These are phyloP conservation scores for Phyllotis vaccarum DNA, from an alignment of 2,797 vertebrate genomes.

Conservation along the genomic window DNA sequence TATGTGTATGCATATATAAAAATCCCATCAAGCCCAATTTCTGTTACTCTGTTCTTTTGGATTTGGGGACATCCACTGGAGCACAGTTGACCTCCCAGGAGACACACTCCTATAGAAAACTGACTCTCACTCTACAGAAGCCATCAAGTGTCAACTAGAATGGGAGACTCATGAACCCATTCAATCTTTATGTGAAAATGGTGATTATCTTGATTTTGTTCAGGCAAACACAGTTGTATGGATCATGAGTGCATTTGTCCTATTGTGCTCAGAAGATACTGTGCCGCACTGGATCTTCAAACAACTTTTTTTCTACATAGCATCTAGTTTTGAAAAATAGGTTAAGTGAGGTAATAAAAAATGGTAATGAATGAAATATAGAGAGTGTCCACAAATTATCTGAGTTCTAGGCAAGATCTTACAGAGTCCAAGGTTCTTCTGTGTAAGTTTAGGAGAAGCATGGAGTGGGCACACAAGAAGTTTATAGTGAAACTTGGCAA, in stretches of 20 bases:
- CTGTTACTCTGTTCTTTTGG: not conserved
- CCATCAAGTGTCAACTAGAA: not conserved
- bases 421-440: not conserved
- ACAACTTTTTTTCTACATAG: not conserved
- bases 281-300: not conserved
- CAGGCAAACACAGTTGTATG: not conserved
- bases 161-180: not conserved
- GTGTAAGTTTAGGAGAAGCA: not conserved
- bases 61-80: not conserved
- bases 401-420: constrained; percentile 29
- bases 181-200: not conserved
- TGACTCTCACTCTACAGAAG: not conserved
- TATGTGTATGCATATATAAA: not conserved
- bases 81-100: not conserved
- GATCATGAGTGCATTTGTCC: too few species aligned
- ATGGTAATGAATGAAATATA: not conserved
- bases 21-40: not conserved
- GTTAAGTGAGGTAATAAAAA: constrained; percentile 11
- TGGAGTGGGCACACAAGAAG: not conserved
- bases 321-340: constrained; percentile 36
- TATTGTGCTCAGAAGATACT: not conserved
- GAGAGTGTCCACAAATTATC: not conserved
- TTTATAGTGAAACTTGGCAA: not conserved
- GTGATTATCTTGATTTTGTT: not conserved
- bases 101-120: not conserved